phyloP scores from a whole-genome alignment of 92 coral and sea anemone species.

The Anthopleura xanthogrammica region DNA sequence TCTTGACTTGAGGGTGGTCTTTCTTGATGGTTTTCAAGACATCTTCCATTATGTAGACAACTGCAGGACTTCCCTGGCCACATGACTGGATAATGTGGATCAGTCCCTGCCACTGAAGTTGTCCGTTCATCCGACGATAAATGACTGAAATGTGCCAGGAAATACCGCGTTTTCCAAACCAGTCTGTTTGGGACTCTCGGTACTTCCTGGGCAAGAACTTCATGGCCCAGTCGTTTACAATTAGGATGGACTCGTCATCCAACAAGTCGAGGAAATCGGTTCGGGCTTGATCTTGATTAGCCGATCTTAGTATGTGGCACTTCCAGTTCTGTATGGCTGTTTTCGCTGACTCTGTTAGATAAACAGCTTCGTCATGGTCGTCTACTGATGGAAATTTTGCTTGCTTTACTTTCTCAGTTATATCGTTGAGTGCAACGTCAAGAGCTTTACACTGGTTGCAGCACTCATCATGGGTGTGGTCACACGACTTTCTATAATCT shows the following conservation, averaged over 20 bases:
- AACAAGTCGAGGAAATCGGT: too few species aligned
- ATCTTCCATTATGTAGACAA: conserved; percentile 49
- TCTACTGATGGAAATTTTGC: conserved; percentile 40
- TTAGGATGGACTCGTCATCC: conserved; percentile 12
- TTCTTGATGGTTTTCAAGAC: conserved; percentile 39
- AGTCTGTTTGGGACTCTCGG: conserved; percentile 20
- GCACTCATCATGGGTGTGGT: conserved; percentile 39
- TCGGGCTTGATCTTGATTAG: conserved; percentile 13
- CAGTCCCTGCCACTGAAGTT: conserved; percentile 33
- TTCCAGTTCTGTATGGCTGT: conserved; percentile 27
- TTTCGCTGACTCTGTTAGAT: conserved; percentile 16
- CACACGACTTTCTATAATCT: neutral
- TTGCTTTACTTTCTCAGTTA: conserved; percentile 22
- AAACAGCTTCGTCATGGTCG: conserved; percentile 42
- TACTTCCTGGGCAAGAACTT: conserved; percentile 15
- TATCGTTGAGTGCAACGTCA: conserved; percentile 7
- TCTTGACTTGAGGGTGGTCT: conserved; percentile 38
- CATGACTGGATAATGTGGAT: conserved; percentile 44
- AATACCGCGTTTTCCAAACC: conserved; percentile 16
- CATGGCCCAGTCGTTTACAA: conserved; percentile 30
- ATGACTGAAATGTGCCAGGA: conserved; percentile 30
- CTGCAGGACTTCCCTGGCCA: conserved; percentile 47
- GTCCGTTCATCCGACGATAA: conserved; percentile 18
- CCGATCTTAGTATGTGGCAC: conserved; percentile 1
- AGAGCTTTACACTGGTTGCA: conserved; percentile 42